Percentiles rank a stretch among this genome's conserved stretches.
These are phyloP conservation scores for Pemphigus obesinymphae DNA, from an alignment of 1,140 invertebrate genomes.

Conservation along the genomic window DNA sequence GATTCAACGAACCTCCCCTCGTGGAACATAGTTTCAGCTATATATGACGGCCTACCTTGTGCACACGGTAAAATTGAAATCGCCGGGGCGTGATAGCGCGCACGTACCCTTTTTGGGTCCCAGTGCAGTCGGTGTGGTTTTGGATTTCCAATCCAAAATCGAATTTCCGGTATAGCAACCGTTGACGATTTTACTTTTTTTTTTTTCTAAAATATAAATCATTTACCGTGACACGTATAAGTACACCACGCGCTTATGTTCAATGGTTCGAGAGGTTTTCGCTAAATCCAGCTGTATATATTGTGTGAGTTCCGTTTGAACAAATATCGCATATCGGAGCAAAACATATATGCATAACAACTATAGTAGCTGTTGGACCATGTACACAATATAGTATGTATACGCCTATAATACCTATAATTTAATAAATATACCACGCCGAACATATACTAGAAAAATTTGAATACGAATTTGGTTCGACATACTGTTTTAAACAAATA, in stretches of 20 bases:
- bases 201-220: conserved; percentile 3
- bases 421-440: too few species aligned
- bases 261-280: not conserved
- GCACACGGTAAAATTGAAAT: conserved; percentile 16
- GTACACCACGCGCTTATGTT: not conserved
- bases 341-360: not conserved
- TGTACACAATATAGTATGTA: too few species aligned
- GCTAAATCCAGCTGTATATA: not conserved
- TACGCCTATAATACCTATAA: too few species aligned
- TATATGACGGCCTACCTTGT: too few species aligned
- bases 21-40: too few species aligned
- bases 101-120: not conserved
- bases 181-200: not conserved
- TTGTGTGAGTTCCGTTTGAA: not conserved
- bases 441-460: too few species aligned
- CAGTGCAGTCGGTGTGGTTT: not conserved
- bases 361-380: too few species aligned
- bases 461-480: not conserved
- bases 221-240: not conserved
- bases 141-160: conserved; percentile 34
- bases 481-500: not conserved
- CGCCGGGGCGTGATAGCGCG: not conserved
- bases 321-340: not conserved
- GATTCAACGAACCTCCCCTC: too few species aligned
- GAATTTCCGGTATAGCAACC: conserved; percentile 1